Evolutionary conservation across 2,888 invertebrate genomes (phyloP).

Genomic region (Lasioglossum morio): DNA sequence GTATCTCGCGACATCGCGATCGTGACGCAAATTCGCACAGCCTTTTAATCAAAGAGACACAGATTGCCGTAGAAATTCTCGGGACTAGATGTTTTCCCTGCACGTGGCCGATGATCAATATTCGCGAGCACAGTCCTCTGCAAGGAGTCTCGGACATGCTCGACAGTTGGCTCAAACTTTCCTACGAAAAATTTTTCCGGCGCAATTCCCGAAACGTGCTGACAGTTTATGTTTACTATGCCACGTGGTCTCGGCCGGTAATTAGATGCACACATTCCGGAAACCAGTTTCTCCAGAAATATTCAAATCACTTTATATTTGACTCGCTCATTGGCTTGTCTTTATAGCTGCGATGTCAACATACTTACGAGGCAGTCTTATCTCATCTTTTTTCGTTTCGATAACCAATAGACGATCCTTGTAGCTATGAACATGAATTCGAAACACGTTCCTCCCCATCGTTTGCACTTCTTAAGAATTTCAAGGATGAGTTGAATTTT

Average conservation of each 20-base stretch:
- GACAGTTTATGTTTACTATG: neutral
- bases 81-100: neutral
- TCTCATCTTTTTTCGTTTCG: neutral
- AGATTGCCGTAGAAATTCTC: slow-evolving; percentile 1
- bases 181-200: neutral
- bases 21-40: slow-evolving; percentile 7
- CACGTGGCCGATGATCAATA: neutral
- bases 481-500: too few species aligned
- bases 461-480: neutral
- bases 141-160: neutral
- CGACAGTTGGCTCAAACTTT: neutral
- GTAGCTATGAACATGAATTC: neutral
- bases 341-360: neutral
- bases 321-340: neutral
- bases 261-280: neutral
- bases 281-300: neutral
- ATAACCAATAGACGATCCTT: neutral
- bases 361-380: neutral
- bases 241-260: neutral
- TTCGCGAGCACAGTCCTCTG: neutral
- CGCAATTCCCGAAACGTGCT: neutral
- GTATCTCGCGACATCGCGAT: neutral
- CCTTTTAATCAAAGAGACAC: neutral
- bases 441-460: neutral
- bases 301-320: neutral